phyloP scores from a whole-genome alignment of 2,888 invertebrate genomes.

The Nomada lathburiana region DNA sequence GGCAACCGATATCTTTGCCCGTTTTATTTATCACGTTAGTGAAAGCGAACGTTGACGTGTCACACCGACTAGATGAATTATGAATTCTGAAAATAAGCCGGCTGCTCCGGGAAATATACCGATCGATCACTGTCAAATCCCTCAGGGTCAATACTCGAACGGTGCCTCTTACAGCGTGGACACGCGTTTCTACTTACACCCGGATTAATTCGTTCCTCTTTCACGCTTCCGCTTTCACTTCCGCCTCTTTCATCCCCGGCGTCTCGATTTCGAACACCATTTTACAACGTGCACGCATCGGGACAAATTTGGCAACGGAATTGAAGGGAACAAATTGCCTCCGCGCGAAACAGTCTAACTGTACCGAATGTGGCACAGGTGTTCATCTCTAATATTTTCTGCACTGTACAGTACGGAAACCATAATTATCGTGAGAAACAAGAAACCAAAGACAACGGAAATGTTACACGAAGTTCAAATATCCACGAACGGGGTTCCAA shows the following conservation, averaged over 20 bases:
- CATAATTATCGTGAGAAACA: no score
- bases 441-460: no score
- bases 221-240: slow-evolving; percentile 13
- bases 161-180: slow-evolving; percentile 33
- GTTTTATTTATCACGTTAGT: slow-evolving; percentile 58
- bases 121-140: slow-evolving; percentile 69
- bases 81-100: slow-evolving; percentile 68
- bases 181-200: slow-evolving; percentile 51
- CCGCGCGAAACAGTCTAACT: no score
- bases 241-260: background rate
- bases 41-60: slow-evolving; percentile 59
- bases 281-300: background rate
- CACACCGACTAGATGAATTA: slow-evolving; percentile 63
- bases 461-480: no score
- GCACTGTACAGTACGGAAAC: no score
- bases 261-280: background rate
- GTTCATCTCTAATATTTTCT: no score
- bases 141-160: slow-evolving; percentile 61
- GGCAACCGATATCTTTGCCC: slow-evolving; percentile 45
- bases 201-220: slow-evolving; percentile 35
- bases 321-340: no score
- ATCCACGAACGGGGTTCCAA: no score
- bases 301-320: no score
- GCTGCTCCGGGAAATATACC: slow-evolving; percentile 59
- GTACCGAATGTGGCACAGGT: no score